Evolutionary conservation across 2,797 vertebrate genomes (phyloP), one percentile per base, ranked within the genome.

Genomic region (Mycteria americana): DNA sequence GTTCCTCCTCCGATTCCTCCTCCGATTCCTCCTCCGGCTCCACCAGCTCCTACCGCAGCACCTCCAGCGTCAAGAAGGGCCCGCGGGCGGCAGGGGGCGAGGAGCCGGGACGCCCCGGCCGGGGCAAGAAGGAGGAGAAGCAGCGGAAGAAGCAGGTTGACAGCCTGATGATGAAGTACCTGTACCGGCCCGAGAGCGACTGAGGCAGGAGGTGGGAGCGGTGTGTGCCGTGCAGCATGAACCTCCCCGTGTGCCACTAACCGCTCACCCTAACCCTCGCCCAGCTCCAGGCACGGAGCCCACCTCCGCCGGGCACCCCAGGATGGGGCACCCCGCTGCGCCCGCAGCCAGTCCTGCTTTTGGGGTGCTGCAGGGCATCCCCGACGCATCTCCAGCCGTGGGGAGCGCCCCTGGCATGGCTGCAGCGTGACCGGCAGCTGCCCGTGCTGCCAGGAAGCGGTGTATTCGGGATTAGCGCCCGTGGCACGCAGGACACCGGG

Each of bases 101-200:
- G 48, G 87, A 93, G 1, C 92, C 69, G 7, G 91, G 48, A 3
- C 81, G 33, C 7, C 96, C 96, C 13, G 87, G 97, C n/a, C 76
- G 78, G 10, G 97, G 95, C 51, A 99, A 98, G 94, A 99, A 99
- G 96, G 98, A 98, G 21, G 98, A 99, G 57, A 99, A 99, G 97
- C 98, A 99, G 93, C 98, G 98, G 79, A 99, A 99, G 97, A 99
- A 99, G 96, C 98, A 98, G 90, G 98, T 99, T 85, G 99, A 99
- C 98, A 99, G 96, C 97, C 95, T 99, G 96, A 98, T 99, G 99
- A 99, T 99, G 99, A 99, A 99, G 96, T 99, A 99, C 97, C 98
- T 99, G 69, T 99, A 99, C 97, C 98, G 98, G 31, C 98, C 99
- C 0, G 99, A 99, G 98, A 99, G 99, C 97, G 99, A 99, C 98